Evolutionary conservation across 2,888 invertebrate species (phyloP), one percentile per base, ranked within the genome.

Genomic region (Nephrotoma guestfalica): DNA sequence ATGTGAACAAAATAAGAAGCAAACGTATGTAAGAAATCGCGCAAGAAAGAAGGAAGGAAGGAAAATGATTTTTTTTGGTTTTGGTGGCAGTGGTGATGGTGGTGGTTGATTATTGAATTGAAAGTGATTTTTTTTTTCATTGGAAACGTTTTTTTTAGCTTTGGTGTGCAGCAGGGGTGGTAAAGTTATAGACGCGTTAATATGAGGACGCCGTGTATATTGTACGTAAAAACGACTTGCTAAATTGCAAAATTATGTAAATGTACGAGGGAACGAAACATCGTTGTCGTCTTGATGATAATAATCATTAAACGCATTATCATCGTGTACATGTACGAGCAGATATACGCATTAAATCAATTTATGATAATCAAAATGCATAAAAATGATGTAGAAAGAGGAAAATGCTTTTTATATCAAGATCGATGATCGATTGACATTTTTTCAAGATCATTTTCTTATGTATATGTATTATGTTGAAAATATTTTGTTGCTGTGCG

Each of bases 371-470:
- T 71, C 71, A 71, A 71, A 71, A 84, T 84, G 84, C 42, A 84
- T 84, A 15, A 40, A 84, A 84, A 84, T 84, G 41, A 84, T 84
- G 42, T 9, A 84, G 42, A 41, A 84, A 84, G 42, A 84, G 41
- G 41, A 84, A 41, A 84, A 84, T 84, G 13, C n/a, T 41, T 41
- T 47, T 6, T 71, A 71, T 71, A 71, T 71, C 71, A 71, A 84
- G 84, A 84, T 84, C 84, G 84, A 84, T 84, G 84, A 84, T 84
- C 84, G 84, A 84, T 84, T 84, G 84, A 84, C 84, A 84, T 84
- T 84, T 84, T 84, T 84, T 84, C 84, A 84, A 84, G 84, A 84
- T 84, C 84, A 84, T 84, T 84, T 84, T 84, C 15, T 84, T 84
- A 41, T 83, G 2, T 30, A 3, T 30, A 30, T 30, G 30, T 30